These are phyloP conservation scores for Drosophila virilis DNA, from an alignment of 1,140 invertebrate species.

Conservation along the genomic window DNA sequence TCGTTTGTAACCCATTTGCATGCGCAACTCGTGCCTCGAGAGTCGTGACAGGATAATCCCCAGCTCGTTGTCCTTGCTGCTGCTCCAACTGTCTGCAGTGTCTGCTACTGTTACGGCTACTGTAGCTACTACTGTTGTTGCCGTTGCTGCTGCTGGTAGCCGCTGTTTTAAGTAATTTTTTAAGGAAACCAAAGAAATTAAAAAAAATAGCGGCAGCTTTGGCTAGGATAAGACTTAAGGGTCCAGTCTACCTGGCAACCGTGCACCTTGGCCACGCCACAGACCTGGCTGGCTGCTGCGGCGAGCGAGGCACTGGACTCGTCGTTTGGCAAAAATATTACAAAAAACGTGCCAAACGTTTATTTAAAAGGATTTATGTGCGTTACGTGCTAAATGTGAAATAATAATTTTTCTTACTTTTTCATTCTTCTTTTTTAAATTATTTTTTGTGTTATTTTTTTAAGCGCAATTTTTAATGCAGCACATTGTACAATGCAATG, in stretches of 20 bases:
- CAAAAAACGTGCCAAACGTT: slow-evolving; percentile 83
- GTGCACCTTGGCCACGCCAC: neutral
- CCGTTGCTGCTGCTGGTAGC: neutral
- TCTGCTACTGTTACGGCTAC: neutral
- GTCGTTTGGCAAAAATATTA: slow-evolving; percentile 64
- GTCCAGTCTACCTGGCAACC: slow-evolving; percentile 25
- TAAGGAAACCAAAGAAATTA: slow-evolving; percentile 50
- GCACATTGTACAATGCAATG: slow-evolving; percentile 58
- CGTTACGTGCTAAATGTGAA: slow-evolving; percentile 83
- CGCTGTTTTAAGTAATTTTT: slow-evolving; percentile 69
- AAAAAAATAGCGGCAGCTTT: slow-evolving; percentile 16
- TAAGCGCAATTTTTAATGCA: slow-evolving; percentile 50
- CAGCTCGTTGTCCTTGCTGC: slow-evolving; percentile 43
- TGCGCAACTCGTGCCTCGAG: slow-evolving; percentile 45
- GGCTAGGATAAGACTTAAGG: slow-evolving; percentile 44
- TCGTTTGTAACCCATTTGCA: slow-evolving; percentile 58
- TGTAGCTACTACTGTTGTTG: no score
- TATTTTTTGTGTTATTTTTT: slow-evolving; percentile 33
- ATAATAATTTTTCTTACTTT: slow-evolving; percentile 76
- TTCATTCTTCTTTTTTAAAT: slow-evolving; percentile 5
- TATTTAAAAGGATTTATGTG: slow-evolving; percentile 83
- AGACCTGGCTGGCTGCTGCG: slow-evolving; percentile 20
- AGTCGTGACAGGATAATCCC: slow-evolving; percentile 73
- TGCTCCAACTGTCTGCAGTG: neutral
- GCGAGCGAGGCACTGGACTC: slow-evolving; percentile 14